phyloP scores from a whole-genome alignment of 2,888 invertebrate species.

The Andrena minutula region DNA sequence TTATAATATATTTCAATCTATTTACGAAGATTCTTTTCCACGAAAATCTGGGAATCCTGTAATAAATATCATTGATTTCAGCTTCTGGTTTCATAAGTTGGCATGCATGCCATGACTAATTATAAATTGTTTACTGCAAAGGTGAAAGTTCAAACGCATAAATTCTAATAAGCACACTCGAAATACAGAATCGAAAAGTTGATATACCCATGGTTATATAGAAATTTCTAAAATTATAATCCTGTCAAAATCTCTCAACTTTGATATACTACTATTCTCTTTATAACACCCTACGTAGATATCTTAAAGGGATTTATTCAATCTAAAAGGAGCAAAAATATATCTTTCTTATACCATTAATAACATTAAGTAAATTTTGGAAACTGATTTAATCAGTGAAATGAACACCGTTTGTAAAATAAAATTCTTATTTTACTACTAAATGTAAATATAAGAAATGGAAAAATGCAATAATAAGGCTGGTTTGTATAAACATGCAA shows the following conservation, averaged over 20 bases:
- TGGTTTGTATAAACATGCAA: neutral
- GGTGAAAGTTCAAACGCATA: neutral
- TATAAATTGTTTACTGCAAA: neutral
- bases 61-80: neutral
- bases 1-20: neutral
- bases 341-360: neutral
- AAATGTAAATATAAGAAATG: neutral
- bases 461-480: neutral
- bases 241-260: neutral
- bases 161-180: neutral
- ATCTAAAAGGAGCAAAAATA: neutral
- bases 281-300: no score
- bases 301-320: neutral
- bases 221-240: neutral
- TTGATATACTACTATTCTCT: neutral
- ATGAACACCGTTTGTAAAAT: neutral
- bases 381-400: neutral
- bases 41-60: neutral
- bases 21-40: neutral
- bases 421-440: constrained; percentile 3
- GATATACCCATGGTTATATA: neutral
- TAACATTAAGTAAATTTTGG: neutral
- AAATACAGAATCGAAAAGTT: neutral
- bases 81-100: neutral
- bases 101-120: neutral